Conservation (phyloP, 2,797 vertebrate species). For the Balearica regulorum region DNA sequence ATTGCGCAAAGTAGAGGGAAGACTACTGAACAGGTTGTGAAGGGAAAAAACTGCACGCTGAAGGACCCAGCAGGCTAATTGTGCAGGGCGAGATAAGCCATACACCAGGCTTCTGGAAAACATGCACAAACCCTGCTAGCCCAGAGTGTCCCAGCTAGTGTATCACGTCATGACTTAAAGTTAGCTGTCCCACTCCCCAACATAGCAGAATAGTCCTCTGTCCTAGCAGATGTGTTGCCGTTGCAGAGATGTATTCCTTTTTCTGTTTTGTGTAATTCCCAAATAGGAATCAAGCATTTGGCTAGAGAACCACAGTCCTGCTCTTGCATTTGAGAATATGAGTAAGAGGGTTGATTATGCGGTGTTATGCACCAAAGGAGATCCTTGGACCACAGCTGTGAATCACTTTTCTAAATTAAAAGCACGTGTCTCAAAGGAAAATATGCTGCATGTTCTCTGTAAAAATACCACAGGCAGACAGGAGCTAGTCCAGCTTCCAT, state of each 20-base stretch:
- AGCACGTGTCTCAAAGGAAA: not conserved
- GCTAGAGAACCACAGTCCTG: not conserved
- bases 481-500: not conserved
- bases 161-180: not conserved
- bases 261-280: not conserved
- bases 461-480: not conserved
- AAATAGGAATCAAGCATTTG: not conserved
- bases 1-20: not conserved
- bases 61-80: not conserved
- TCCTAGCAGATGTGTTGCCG: not conserved
- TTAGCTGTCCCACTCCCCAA: not conserved
- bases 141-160: not conserved
- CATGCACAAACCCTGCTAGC: not conserved
- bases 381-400: not conserved
- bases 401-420: conserved; percentile 38
- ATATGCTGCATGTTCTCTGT: not conserved
- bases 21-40: not conserved
- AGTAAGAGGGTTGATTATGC: not conserved
- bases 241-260: not conserved
- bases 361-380: not conserved
- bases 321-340: not conserved
- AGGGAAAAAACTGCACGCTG: not conserved
- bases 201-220: not conserved
- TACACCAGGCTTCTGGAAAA: not conserved
- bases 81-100: not conserved